phyloP scores from a whole-genome alignment of 2,797 vertebrate genomes.

The Acanthurus leucopareius region DNA sequence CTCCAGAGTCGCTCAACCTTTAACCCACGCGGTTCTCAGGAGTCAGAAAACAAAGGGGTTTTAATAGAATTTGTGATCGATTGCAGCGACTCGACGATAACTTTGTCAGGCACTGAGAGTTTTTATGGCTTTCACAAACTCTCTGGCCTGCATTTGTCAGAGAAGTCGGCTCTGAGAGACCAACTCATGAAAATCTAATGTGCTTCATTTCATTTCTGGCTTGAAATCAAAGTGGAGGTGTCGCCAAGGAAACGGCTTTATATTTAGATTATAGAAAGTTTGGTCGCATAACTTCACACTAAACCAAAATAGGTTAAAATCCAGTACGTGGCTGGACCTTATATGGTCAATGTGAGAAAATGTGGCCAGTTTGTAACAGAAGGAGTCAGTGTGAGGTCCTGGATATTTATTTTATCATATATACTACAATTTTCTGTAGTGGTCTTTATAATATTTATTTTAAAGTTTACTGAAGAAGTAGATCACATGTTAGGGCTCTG shows the following conservation, averaged over 20 bases:
- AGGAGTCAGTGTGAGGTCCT: no score
- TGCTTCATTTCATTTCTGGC: conserved; percentile 24
- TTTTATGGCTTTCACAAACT: conserved; percentile 30
- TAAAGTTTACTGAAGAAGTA: no score
- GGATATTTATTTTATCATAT: no score
- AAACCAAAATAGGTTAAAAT: no score
- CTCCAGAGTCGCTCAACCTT: no score
- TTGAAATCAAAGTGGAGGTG: conserved; percentile 3
- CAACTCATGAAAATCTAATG: not conserved
- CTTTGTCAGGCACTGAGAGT: conserved; percentile 12
- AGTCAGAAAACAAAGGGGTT: conserved; percentile 1
- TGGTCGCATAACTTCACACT: not conserved
- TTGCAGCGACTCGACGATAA: conserved; percentile 15
- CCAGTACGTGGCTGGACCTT: no score
- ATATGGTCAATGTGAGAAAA: no score
- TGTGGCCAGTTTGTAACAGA: no score
- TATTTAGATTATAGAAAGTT: not conserved
- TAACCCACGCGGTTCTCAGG: not conserved
- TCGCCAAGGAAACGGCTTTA: not conserved
- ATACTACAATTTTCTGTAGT: no score
- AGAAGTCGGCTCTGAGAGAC: conserved; percentile 5
- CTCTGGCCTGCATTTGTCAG: not conserved
- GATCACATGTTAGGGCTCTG: no score
- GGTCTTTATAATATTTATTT: no score
- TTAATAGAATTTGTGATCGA: conserved; percentile 16